A percentile compares a stretch with the other conserved stretches of the same genome.
Evolutionary conservation across 2,797 vertebrate species (phyloP).

Genomic region (Sebastes cheni): DNA sequence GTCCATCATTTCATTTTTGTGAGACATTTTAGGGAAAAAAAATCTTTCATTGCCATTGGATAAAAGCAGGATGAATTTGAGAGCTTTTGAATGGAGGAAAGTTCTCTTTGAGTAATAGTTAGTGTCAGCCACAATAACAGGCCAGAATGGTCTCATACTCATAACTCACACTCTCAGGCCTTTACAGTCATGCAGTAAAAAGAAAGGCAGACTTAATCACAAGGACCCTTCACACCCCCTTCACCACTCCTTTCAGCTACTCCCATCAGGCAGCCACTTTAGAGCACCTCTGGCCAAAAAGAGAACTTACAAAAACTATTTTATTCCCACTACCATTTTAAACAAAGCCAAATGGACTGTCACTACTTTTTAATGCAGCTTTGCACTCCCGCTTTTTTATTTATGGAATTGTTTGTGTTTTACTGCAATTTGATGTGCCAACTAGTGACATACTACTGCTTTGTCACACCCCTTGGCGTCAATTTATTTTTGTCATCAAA

Average conservation of each 20-base stretch:
- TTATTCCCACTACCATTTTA: background rate
- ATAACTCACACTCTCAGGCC: constrained; percentile 14
- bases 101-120: constrained; percentile 31
- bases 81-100: constrained; percentile 9
- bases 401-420: background rate
- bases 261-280: background rate
- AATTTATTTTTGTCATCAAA: background rate
- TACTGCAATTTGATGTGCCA: background rate
- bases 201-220: background rate
- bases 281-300: background rate
- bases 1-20: constrained; percentile 8
- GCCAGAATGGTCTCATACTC: constrained; percentile 11
- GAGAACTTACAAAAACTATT: background rate
- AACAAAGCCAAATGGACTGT: background rate
- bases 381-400: background rate
- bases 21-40: background rate
- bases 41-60: background rate
- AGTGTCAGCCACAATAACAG: constrained; percentile 33
- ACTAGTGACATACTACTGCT: background rate
- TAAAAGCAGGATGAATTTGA: constrained; percentile 7
- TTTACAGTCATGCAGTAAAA: background rate
- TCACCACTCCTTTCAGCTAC: background rate
- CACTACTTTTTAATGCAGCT: background rate
- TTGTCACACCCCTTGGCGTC: background rate
- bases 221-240: background rate